Conservation (phyloP, 2,797 vertebrate species). For the Tarsius wallacei region DNA sequence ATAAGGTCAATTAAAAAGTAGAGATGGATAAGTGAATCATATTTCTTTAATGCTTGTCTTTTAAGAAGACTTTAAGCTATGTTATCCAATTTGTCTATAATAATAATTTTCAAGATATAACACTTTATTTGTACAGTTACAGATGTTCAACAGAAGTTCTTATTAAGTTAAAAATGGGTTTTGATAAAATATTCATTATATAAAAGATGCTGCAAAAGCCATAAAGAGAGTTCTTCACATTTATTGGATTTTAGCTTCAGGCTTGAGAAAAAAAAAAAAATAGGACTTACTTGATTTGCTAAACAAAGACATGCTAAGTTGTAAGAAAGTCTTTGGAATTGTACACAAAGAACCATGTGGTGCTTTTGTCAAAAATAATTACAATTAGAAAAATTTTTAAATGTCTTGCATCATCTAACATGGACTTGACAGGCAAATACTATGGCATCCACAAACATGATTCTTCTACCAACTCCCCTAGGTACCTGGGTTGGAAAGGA, state of each 20-base stretch:
- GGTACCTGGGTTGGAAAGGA: not conserved
- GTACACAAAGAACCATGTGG: not conserved
- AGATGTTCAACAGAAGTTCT: not conserved
- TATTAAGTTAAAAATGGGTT: not conserved
- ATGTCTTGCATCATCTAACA: not conserved
- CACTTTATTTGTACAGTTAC: not conserved
- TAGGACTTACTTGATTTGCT: not conserved
- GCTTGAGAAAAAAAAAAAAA: conserved; percentile 59
- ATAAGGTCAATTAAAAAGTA: conserved; percentile 35
- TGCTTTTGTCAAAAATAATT: not conserved
- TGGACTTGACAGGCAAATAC: not conserved
- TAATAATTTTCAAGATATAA: not conserved
- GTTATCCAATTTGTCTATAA: not conserved
- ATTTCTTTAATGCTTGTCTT: not conserved
- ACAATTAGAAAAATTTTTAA: not conserved
- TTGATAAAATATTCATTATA: conserved; percentile 74
- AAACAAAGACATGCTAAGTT: not conserved
- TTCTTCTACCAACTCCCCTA: not conserved
- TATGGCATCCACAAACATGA: not conserved
- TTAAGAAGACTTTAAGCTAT: not conserved
- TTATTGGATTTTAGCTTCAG: conserved; percentile 49
- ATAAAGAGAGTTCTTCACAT: conserved; percentile 20
- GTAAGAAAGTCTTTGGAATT: not conserved
- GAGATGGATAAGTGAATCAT: not conserved
- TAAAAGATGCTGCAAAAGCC: not conserved